These are phyloP conservation scores for Synanthedon tipuliformis DNA, from an alignment of 2,888 invertebrate genomes.

Conservation along the genomic window DNA sequence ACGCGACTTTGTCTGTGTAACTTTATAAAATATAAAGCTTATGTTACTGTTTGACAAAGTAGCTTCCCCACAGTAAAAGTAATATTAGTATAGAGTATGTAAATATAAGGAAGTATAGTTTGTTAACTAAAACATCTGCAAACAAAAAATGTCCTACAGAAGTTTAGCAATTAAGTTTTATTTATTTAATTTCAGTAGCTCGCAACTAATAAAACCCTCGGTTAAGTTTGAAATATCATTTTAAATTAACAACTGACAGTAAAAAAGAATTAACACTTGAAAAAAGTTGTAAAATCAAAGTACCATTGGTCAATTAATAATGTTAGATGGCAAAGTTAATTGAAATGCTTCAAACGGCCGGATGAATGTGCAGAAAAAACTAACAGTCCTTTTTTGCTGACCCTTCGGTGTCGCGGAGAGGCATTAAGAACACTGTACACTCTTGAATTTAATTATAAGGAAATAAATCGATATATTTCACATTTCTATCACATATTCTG, in stretches of 20 bases:
- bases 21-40: no score
- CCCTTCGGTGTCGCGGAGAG: not conserved
- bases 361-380: slow-evolving; percentile 4
- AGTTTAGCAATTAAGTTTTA: no score
- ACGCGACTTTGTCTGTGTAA: no score
- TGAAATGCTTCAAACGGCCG: not conserved
- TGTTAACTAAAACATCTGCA: no score
- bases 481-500: no score
- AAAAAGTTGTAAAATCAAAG: not conserved
- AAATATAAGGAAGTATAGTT: no score
- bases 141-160: no score
- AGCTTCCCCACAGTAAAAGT: no score
- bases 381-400: slow-evolving; percentile 4
- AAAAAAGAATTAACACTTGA: not conserved
- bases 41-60: no score
- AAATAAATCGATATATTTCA: no score
- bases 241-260: not conserved
- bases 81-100: no score
- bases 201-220: not conserved
- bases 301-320: not conserved
- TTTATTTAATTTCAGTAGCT: not conserved
- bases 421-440: not conserved
- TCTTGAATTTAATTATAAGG: not conserved
- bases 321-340: not conserved
- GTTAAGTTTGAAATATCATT: not conserved